These are phyloP conservation scores for Telenomus remus DNA, from an alignment of 1,140 invertebrate genomes.

Conservation along the genomic window DNA sequence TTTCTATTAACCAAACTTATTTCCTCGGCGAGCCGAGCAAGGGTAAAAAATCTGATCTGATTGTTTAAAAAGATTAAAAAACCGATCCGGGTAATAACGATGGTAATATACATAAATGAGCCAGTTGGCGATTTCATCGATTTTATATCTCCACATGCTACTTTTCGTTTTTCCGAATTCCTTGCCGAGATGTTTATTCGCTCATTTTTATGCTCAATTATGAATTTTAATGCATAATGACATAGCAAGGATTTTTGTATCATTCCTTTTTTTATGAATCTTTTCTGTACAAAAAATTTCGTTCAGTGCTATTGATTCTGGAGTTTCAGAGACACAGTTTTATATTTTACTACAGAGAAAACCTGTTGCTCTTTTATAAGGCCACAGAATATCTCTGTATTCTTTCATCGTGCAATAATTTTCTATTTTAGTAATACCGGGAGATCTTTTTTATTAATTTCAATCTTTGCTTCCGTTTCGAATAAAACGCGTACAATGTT, in stretches of 20 bases:
- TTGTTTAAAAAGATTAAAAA: slow-evolving; percentile 41
- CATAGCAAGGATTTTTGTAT: background rate
- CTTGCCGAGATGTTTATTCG: too few species aligned
- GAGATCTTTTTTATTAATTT: slow-evolving; percentile 2
- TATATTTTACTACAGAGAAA: slow-evolving; percentile 22
- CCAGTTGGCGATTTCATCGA: background rate
- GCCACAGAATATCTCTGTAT: slow-evolving; percentile 4
- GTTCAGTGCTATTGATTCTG: slow-evolving; percentile 17
- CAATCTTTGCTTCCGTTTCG: background rate
- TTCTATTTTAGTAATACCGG: slow-evolving; percentile 1
- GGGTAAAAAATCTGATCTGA: slow-evolving; percentile 16
- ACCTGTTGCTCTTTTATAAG: slow-evolving; percentile 43
- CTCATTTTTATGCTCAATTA: too few species aligned
- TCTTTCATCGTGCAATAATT: slow-evolving; percentile 16
- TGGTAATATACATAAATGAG: background rate
- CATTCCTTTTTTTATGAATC: background rate
- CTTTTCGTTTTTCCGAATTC: background rate
- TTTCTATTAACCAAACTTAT: slow-evolving; percentile 37
- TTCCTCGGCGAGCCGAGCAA: slow-evolving; percentile 10
- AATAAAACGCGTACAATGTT: too few species aligned
- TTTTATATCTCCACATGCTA: background rate
- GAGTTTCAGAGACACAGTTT: slow-evolving; percentile 11
- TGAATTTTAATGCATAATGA: too few species aligned
- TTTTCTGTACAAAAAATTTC: too few species aligned
- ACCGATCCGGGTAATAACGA: background rate